Conservation (phyloP, 30 jellyfish, hydroid and myxozoan genomes). For the Aurelia aurita complex sp. Pacific region DNA sequence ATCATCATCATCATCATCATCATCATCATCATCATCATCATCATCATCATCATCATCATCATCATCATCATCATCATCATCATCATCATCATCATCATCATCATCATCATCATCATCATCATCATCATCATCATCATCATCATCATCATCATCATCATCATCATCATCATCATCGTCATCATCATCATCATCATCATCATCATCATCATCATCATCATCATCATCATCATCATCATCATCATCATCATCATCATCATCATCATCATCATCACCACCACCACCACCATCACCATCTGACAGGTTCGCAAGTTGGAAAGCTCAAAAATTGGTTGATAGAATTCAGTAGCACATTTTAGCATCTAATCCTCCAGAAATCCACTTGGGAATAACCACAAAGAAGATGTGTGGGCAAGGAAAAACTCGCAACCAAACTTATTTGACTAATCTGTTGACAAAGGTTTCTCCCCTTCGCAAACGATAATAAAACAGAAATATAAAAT, state of each 20-base stretch:
- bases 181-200: conserved; percentile 34
- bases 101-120: conserved; percentile 24
- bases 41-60: conserved; percentile 19
- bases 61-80: conserved; percentile 24
- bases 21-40: not conserved
- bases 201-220: conserved; percentile 37
- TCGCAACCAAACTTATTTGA: no score
- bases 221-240: conserved; percentile 30
- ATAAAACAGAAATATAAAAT: no score
- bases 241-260: conserved; percentile 12
- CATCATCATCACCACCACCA: no score
- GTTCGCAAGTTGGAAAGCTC: no score
- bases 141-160: conserved; percentile 39
- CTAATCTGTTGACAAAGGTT: no score
- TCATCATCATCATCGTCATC: conserved; percentile 36
- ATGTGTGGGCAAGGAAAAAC: no score
- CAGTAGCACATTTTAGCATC: no score
- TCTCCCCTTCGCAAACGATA: no score
- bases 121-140: conserved; percentile 24
- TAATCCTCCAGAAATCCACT: no score
- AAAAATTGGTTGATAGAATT: no score
- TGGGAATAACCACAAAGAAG: no score
- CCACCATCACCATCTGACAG: no score
- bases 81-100: conserved; percentile 19
- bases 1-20: not conserved